Evolutionary conservation across 2,113 vertebrate species (phyloP), one percentile per base, ranked within the genome.

Genomic region (Caracal caracal): DNA sequence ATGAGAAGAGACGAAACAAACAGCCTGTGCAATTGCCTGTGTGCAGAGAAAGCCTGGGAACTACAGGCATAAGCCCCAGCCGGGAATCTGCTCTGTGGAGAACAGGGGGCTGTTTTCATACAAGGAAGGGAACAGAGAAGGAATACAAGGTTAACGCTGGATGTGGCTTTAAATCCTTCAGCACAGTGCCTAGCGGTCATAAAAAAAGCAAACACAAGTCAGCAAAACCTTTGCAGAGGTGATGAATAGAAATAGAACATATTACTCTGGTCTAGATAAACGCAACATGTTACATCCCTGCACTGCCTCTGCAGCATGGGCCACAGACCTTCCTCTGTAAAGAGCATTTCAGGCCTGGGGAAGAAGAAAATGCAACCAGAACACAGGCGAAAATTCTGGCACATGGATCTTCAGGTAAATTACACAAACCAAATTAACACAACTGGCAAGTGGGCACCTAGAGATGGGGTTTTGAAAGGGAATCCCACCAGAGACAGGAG

Each of bases 131-230:
- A 92, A 71, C 80, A 75, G 53, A 89, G 59, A 70, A 92, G 83
- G 56, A 78, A 93, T 53, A 87, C n/a, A 78, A 83, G 88, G 56
- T 68, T 96, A 85, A 51, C 5, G 2, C 43, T 43, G 43, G 73
- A 81, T 81, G 66, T 56, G 75, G 63, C 87, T 93, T 91, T 86
- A 88, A 92, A 93, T 93, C 96, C 76, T 97, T 97, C 96, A 97
- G 92, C 40, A 56, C 61, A 83, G 73, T 12, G 49, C 68, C 53
- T 61, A 87, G 86, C 79, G 84, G 83, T 59, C 89, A 71, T 43
- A 43, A 70, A 73, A 73, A 93, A 96, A 91, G 89, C 78, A 93
- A 88, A 88, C 53, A 84, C 24, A 65, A 93, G 68, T 89, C 22
- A 47, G 65, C 56, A 89, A 85, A 94, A 49, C 47, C 61, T 97